Percentiles rank a stretch among this genome's conserved stretches.
These are phyloP conservation scores for Ctena decussata DNA, from an alignment of 2,888 invertebrate species.

Conservation along the genomic window DNA sequence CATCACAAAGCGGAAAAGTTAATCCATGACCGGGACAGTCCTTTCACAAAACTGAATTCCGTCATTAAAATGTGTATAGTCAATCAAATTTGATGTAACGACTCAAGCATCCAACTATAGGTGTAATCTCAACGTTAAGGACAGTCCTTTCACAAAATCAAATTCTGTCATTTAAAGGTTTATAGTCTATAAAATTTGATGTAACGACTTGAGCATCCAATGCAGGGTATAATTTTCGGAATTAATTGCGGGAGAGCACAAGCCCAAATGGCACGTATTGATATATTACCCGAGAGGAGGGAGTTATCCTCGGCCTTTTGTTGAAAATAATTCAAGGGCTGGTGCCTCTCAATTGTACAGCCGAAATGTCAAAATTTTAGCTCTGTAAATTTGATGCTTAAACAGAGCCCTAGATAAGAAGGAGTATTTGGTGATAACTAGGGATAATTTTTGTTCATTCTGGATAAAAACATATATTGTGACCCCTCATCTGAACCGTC, in stretches of 20 bases:
- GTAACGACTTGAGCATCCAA: slow-evolving; percentile 7
- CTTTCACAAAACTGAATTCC: background rate
- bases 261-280: slow-evolving; percentile 33
- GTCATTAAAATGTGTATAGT: background rate
- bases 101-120: slow-evolving; percentile 6
- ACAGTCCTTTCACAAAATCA: background rate
- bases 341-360: background rate
- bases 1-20: background rate
- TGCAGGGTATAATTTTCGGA: background rate
- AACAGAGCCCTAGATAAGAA: too few species aligned
- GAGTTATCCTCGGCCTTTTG: slow-evolving; percentile 25
- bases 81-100: slow-evolving; percentile 5
- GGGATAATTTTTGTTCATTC: too few species aligned
- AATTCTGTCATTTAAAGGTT: background rate
- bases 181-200: slow-evolving; percentile 6
- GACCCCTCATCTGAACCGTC: too few species aligned
- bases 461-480: too few species aligned
- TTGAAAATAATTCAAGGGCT: slow-evolving; percentile 18
- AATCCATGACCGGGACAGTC: background rate
- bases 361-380: slow-evolving; percentile 17
- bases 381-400: slow-evolving; percentile 1
- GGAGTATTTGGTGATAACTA: too few species aligned
- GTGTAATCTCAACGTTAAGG: too few species aligned
- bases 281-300: slow-evolving; percentile 22
- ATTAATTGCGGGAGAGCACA: background rate